These are phyloP conservation scores for Oxyruncus cristatus DNA, from an alignment of 2,113 vertebrate species.

Conservation along the genomic window DNA sequence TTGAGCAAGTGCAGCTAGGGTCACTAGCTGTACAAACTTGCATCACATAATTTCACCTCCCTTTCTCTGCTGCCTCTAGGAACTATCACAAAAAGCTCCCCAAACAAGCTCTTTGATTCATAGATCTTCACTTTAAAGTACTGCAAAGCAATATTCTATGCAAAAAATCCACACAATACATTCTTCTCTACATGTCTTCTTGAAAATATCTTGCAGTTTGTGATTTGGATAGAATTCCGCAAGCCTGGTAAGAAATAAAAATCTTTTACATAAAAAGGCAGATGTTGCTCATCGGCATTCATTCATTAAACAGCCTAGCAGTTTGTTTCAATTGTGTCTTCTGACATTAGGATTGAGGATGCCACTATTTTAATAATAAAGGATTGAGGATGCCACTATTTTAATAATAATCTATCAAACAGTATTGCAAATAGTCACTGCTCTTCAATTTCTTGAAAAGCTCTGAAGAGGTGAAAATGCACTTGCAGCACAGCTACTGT, in stretches of 20 bases:
- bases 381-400: neutral
- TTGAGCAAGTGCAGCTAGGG: neutral
- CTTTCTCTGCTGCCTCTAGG: neutral
- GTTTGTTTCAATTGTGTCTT: neutral
- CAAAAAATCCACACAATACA: neutral
- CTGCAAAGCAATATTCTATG: neutral
- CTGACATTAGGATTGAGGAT: neutral
- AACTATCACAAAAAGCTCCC: neutral
- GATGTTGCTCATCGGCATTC: fast-evolving
- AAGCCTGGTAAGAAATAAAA: neutral
- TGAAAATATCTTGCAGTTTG: neutral
- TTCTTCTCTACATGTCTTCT: neutral
- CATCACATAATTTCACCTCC: neutral
- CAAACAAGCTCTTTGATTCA: neutral
- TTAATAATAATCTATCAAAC: neutral
- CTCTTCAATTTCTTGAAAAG: neutral
- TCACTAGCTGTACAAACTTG: neutral
- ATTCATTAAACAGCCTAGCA: neutral
- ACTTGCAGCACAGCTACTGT: neutral
- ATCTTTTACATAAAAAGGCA: neutral
- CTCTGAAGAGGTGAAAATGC: neutral
- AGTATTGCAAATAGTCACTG: neutral
- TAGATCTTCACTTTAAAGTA: neutral
- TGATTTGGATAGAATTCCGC: neutral
- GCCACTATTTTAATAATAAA: neutral